Conservation (phyloP, 1,140 invertebrate species). For the Lamellibrachia luymesi region DNA sequence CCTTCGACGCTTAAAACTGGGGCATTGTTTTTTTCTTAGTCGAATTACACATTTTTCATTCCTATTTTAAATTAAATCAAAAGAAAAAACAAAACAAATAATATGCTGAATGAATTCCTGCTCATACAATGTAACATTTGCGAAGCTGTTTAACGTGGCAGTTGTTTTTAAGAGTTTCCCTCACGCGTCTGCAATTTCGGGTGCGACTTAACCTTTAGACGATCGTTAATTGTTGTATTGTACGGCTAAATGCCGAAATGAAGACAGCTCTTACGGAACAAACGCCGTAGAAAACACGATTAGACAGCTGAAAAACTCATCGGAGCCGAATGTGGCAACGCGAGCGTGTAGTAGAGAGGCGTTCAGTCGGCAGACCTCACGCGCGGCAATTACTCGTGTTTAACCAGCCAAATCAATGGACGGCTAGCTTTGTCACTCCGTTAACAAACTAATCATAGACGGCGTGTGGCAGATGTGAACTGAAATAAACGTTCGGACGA, state of each 20-base stretch:
- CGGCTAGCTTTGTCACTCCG: not conserved
- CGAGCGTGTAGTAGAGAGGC: not conserved
- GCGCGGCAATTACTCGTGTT: not conserved
- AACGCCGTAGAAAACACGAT: not conserved
- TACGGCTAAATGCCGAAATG: not conserved
- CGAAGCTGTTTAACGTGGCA: not conserved
- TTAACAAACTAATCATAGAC: not conserved
- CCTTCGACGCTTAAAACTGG: no score
- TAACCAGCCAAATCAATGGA: not conserved
- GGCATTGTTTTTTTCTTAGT: no score
- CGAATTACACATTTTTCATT: no score
- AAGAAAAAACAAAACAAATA: not conserved
- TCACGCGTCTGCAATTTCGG: not conserved
- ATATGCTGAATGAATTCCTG: not conserved
- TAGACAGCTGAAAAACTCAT: not conserved
- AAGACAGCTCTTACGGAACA: not conserved
- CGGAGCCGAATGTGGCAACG: not conserved
- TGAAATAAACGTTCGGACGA: not conserved
- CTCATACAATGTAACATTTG: not conserved
- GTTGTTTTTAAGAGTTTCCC: not conserved
- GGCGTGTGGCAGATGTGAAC: not conserved
- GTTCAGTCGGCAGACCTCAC: not conserved
- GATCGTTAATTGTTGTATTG: not conserved
- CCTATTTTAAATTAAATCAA: no score
- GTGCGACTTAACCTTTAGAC: not conserved